These are phyloP conservation scores for Pantelozetes paolii DNA, from an alignment of 2,888 invertebrate genomes.

Conservation along the genomic window DNA sequence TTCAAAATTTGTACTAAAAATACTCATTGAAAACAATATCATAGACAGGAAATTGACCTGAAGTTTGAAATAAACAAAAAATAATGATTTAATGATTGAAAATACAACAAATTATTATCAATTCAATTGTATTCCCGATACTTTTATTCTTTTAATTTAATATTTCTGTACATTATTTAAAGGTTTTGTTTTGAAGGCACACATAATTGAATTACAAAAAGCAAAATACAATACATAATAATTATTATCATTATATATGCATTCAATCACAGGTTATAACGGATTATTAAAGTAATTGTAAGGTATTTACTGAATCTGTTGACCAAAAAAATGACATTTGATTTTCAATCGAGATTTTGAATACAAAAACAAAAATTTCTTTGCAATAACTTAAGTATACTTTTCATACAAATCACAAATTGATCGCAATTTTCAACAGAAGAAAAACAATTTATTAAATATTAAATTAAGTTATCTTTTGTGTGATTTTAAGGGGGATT, in stretches of 20 bases:
- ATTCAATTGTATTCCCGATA: not conserved
- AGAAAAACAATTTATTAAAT: too few relatives aligned
- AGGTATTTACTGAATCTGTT: constrained; percentile 1
- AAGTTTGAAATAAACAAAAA: too few relatives aligned
- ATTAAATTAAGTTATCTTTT: too few relatives aligned
- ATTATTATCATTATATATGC: constrained; percentile 10
- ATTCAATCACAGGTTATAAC: constrained; percentile 24
- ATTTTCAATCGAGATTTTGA: not conserved
- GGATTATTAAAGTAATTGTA: constrained; percentile 15
- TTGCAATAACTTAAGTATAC: not conserved
- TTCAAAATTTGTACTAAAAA: too few relatives aligned
- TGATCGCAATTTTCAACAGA: not conserved
- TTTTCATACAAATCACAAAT: not conserved
- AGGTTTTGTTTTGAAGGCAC: constrained; percentile 19
- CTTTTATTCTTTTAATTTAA: not conserved
- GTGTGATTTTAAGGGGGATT: too few relatives aligned
- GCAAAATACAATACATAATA: constrained; percentile 32
- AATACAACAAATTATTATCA: too few relatives aligned
- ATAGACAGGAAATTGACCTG: too few relatives aligned
- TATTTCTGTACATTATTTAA: constrained; percentile 6
- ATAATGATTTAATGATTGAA: too few relatives aligned
- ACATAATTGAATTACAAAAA: constrained; percentile 31
- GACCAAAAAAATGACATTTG: not conserved
- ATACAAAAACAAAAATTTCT: not conserved
- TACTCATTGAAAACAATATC: too few relatives aligned